Evolutionary conservation across 2,113 vertebrate species (phyloP).

Genomic region (Phalacrocorax pelagicus): DNA sequence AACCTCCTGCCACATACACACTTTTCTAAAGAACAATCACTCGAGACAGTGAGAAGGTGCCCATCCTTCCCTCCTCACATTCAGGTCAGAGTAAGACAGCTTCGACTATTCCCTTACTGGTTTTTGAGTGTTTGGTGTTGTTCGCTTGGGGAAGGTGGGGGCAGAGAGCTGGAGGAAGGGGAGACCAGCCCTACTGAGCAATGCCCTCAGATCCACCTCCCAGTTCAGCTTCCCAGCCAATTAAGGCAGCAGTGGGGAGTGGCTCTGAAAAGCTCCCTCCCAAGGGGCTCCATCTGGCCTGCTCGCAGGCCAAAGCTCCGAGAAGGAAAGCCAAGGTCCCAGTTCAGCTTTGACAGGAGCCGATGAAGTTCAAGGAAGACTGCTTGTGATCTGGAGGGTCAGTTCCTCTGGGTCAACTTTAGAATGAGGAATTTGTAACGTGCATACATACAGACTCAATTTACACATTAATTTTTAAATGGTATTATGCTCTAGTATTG

Average conservation of each 20-base stretch:
- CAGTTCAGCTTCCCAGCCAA: neutral
- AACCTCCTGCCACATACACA: neutral
- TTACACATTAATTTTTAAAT: neutral
- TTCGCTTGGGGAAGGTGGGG: neutral
- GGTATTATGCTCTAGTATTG: neutral
- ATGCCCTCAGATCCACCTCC: neutral
- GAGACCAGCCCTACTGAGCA: neutral
- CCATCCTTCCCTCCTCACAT: neutral
- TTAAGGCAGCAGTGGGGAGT: neutral
- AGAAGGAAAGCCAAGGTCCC: neutral
- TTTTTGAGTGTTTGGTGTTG: rapidly evolving
- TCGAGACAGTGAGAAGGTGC: rapidly evolving
- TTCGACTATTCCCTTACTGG: neutral
- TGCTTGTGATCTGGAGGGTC: neutral
- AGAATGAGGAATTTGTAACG: neutral
- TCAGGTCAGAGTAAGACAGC: neutral
- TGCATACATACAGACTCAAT: neutral
- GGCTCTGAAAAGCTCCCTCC: neutral
- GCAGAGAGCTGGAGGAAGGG: neutral
- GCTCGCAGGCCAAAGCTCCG: neutral
- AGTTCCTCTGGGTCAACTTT: neutral
- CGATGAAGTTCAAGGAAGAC: neutral
- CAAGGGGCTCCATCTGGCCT: neutral
- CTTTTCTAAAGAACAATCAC: neutral
- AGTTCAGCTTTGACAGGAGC: neutral